phyloP scores from a whole-genome alignment of 1,140 invertebrate genomes.

The Belonocnema kinseyi region DNA sequence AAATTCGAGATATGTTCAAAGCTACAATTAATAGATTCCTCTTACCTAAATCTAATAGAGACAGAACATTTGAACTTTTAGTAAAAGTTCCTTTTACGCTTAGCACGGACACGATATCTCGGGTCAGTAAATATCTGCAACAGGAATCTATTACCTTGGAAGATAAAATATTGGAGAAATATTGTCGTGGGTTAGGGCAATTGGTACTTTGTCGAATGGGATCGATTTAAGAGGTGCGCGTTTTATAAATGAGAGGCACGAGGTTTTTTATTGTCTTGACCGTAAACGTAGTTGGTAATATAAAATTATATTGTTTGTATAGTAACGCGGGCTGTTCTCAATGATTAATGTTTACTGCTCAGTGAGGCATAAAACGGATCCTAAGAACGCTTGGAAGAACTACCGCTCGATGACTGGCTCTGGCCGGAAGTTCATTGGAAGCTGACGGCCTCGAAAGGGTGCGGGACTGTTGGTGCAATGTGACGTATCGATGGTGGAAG shows the following conservation, averaged over 20 bases:
- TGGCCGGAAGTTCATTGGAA: slow-evolving; percentile 30
- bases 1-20: neutral
- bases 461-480: slow-evolving; percentile 24
- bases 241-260: slow-evolving; percentile 6
- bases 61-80: too few species aligned
- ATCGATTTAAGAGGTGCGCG: slow-evolving; percentile 20
- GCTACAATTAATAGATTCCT: too few species aligned
- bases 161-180: neutral
- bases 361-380: slow-evolving; percentile 29
- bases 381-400: slow-evolving; percentile 29
- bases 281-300: slow-evolving; percentile 29
- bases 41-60: too few species aligned
- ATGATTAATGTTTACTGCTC: slow-evolving; percentile 31
- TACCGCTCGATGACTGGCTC: slow-evolving; percentile 27
- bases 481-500: slow-evolving; percentile 8
- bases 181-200: neutral
- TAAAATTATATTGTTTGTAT: slow-evolving; percentile 31
- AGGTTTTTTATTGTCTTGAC: slow-evolving; percentile 11
- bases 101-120: too few species aligned
- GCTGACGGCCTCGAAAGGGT: slow-evolving; percentile 23
- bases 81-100: too few species aligned
- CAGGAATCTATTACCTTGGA: too few species aligned
- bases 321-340: slow-evolving; percentile 19
- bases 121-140: too few species aligned
- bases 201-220: slow-evolving; percentile 18